Evolutionary conservation across 2,888 invertebrate species (phyloP), one percentile per base, ranked within the genome.

Genomic region (Oegoconia quadripuncta): DNA sequence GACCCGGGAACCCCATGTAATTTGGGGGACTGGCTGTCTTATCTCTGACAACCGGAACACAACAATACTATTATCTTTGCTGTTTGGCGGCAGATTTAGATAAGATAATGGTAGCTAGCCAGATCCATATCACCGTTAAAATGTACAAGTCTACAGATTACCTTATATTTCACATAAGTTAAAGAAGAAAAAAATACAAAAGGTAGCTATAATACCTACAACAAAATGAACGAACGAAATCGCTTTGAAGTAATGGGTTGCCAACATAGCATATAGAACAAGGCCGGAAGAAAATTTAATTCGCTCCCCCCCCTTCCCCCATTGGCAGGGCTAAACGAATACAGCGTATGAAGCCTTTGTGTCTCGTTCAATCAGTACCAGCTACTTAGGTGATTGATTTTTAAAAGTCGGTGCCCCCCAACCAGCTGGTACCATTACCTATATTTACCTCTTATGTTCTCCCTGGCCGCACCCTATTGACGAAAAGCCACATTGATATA

Each of bases 311-410:
- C 33, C 15, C 9, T 22, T 11, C 23, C 9, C 15, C 15, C 15
- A 23, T 31, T 31, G 8, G 31, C 12, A 11, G 23, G 25, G 8
- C 26, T 27, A 27, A 34, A 26, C 34, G 18, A 13, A 34, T 13
- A 12, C 27, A 27, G 18, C 34, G 27, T 34, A 26, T 20, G 28
- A 13, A 15, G 28, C 56, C 58, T 77, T 73, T 69, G 74, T 42
- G 46, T 52, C 51, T 44, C 70, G 84, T 86, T 80, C 86, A 82
- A 86, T 84, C 74, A 81, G 86, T 86, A 64, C 83, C 84, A 82
- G 71, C 74, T 69, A 74, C 72, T 74, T 74, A 68, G 77, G 76
- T 83, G 84, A 86, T 86, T 84, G 81, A 82, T 83, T 81, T 75
- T 80, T 74, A 67, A 67, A 73, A 75, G 64, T 60, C 63, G 70